These are phyloP conservation scores for Heterochromis multidens DNA, from an alignment of 2,113 vertebrate genomes.

Conservation along the genomic window DNA sequence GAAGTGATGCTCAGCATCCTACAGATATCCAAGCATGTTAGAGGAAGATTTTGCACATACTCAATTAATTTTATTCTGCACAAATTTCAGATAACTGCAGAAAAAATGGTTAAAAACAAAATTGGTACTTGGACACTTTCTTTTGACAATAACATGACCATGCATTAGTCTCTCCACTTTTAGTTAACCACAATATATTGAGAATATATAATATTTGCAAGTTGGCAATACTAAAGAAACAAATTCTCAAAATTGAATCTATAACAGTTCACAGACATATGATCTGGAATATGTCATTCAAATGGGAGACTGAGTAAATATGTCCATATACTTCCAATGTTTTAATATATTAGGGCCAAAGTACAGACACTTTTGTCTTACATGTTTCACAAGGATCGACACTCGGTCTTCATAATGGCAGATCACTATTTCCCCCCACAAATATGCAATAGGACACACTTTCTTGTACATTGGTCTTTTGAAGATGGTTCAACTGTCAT, in stretches of 20 bases:
- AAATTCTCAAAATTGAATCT: constrained; percentile 61
- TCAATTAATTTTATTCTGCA: constrained; percentile 70
- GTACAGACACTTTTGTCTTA: constrained; percentile 56
- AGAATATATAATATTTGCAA: constrained; percentile 73
- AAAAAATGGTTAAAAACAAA: constrained; percentile 58
- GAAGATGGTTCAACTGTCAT: constrained; percentile 74
- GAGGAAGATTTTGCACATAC: constrained; percentile 56
- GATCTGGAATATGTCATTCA: constrained; percentile 63
- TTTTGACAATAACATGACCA: constrained; percentile 72
- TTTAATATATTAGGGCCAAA: constrained; percentile 59
- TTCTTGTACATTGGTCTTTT: constrained; percentile 66
- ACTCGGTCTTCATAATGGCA: constrained; percentile 54
- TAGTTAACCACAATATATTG: constrained; percentile 73
- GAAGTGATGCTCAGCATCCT: constrained; percentile 75
- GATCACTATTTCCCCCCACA: constrained; percentile 51
- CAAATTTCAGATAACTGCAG: constrained; percentile 62
- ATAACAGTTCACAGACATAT: constrained; percentile 66
- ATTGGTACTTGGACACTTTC: constrained; percentile 72
- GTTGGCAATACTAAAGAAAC: constrained; percentile 70
- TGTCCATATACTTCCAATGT: constrained; percentile 61
- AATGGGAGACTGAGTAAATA: constrained; percentile 66
- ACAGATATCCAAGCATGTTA: constrained; percentile 69
- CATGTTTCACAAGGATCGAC: constrained; percentile 45
- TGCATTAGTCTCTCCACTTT: constrained; percentile 74
- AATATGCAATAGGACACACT: constrained; percentile 65